Percentiles rank a stretch among this genome's conserved stretches.
These are phyloP conservation scores for Patiria miniata DNA, from an alignment of 35 echinoderm and acorn worm species.

Conservation along the genomic window DNA sequence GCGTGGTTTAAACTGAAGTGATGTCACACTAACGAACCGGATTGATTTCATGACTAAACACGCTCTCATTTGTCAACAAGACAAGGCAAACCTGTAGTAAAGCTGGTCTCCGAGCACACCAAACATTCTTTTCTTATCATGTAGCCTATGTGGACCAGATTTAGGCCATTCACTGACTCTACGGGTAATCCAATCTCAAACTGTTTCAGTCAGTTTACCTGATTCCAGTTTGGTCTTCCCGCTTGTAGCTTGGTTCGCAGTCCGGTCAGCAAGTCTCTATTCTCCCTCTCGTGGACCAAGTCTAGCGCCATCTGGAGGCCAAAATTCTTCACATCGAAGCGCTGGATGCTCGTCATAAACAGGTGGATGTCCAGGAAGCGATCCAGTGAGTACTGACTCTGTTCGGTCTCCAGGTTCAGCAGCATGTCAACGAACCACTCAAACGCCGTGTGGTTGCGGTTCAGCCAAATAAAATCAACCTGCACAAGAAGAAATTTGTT, in stretches of 20 bases:
- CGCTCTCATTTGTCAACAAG: no score
- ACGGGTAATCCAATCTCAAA: no score
- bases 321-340: slow-evolving; percentile 46
- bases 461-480: slow-evolving; percentile 74
- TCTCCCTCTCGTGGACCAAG: slow-evolving; percentile 32
- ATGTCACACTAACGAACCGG: no score
- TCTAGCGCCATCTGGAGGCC: slow-evolving; percentile 70
- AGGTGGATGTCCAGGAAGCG: slow-evolving; percentile 59
- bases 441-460: slow-evolving; percentile 63
- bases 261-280: slow-evolving; percentile 55
- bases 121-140: no score
- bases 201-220: no score
- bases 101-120: no score
- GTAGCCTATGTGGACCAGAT: no score
- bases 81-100: no score
- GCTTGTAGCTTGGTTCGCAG: slow-evolving; percentile 52
- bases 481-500: not conserved
- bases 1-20: no score
- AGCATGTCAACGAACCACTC: slow-evolving; percentile 70
- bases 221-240: slow-evolving; percentile 65
- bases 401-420: slow-evolving; percentile 39
- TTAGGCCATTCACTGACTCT: no score
- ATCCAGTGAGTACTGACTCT: slow-evolving; percentile 32
- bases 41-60: no score
- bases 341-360: slow-evolving; percentile 45